Conservation (phyloP, 2,797 vertebrate species). For the Pseudomugil gertrudae region DNA sequence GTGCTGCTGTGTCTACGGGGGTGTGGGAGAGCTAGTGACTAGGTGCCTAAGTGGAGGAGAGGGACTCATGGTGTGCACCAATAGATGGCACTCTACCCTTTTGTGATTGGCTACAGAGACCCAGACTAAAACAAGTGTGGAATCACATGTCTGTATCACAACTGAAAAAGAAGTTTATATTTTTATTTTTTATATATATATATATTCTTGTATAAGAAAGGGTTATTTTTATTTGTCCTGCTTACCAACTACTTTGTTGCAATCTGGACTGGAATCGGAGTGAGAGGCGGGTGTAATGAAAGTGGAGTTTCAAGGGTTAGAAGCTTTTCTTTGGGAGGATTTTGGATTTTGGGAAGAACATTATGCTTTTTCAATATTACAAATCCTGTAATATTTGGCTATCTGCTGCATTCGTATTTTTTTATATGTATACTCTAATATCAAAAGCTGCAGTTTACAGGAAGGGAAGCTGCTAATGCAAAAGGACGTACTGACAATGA, state of each 20-base stretch:
- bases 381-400: too few relatives aligned
- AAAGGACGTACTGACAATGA: constrained; percentile 24
- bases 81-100: constrained; percentile 86
- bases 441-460: neutral
- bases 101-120: constrained; percentile 73
- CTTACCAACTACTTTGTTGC: constrained; percentile 22
- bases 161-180: constrained; percentile 18
- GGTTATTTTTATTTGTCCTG: constrained; percentile 25
- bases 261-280: constrained; percentile 9
- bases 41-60: constrained; percentile 33
- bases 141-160: constrained; percentile 14
- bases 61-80: constrained; percentile 73
- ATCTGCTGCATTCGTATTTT: neutral
- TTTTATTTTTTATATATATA: neutral
- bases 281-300: neutral
- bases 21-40: constrained; percentile 45
- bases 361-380: too few relatives aligned
- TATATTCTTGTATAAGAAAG: too few relatives aligned
- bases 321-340: too few relatives aligned
- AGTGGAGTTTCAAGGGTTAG: neutral
- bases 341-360: too few relatives aligned
- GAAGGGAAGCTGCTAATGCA: constrained; percentile 22
- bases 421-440: neutral
- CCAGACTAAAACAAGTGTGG: constrained; percentile 47
- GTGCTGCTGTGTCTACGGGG: constrained; percentile 53